These are phyloP conservation scores for Chaetura pelagica DNA, from an alignment of 2,113 vertebrate species.

Conservation along the genomic window DNA sequence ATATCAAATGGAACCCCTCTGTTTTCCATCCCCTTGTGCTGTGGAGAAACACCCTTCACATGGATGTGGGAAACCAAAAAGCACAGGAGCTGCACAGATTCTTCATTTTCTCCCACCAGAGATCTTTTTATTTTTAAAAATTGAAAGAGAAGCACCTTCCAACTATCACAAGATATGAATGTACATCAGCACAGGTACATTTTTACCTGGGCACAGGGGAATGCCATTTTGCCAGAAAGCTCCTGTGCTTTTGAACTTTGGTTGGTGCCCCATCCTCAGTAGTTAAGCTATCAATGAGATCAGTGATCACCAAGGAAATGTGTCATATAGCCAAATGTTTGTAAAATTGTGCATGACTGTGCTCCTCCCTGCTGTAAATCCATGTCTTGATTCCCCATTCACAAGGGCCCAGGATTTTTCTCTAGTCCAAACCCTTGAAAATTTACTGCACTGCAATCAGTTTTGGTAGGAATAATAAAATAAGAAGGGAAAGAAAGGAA, in stretches of 20 bases:
- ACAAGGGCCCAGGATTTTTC: neutral
- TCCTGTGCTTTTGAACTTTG: neutral
- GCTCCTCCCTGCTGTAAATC: neutral
- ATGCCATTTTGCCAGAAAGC: neutral
- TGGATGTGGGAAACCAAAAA: neutral
- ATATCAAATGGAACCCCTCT: neutral
- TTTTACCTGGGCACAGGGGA: neutral
- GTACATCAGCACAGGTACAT: rapidly evolving
- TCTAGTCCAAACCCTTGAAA: neutral
- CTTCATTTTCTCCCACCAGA: neutral
- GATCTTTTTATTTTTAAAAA: neutral
- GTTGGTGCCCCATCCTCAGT: neutral
- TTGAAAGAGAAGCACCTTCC: neutral
- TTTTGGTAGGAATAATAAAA: neutral
- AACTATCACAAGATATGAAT: neutral
- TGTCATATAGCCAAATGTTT: neutral
- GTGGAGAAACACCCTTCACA: neutral
- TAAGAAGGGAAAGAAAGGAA: neutral
- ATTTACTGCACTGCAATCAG: neutral
- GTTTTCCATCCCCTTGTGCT: neutral
- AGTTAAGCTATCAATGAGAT: neutral
- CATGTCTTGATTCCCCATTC: neutral
- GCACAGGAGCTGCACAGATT: neutral
- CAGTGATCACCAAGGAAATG: neutral
- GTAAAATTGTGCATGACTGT: neutral